phyloP scores from a whole-genome alignment of 2,113 vertebrate species.

The Merops nubicus region DNA sequence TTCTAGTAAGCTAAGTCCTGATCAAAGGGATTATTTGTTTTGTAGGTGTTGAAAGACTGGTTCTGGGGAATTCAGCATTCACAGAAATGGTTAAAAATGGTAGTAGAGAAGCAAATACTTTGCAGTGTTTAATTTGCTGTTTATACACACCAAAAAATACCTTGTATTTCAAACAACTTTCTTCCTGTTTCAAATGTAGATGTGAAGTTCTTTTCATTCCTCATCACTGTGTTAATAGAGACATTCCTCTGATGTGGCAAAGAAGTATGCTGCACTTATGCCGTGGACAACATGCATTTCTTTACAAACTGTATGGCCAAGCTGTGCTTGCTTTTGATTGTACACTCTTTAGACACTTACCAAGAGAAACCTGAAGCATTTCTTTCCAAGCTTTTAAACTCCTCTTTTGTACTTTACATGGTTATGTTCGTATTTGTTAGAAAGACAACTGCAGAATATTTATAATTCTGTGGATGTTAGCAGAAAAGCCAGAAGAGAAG shows the following conservation, averaged over 20 bases:
- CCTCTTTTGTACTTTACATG: not conserved
- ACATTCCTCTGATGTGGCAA: not conserved
- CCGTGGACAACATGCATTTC: not conserved
- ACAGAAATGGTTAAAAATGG: not conserved
- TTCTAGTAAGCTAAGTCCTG: not conserved
- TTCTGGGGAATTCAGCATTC: not conserved
- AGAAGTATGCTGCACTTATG: not conserved
- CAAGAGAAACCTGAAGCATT: not conserved
- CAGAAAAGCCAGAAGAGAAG: not conserved
- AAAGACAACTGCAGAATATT: not conserved
- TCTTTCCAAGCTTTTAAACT: not conserved
- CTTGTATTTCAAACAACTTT: not conserved
- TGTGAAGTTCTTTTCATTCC: conserved; percentile 28
- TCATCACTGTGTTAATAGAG: not conserved
- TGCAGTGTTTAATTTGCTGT: not conserved
- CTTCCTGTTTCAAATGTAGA: conserved; percentile 1
- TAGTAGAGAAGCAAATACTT: not conserved
- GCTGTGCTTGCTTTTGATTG: not conserved
- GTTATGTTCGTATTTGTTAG: not conserved
- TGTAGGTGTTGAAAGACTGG: not conserved
- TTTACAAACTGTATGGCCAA: not conserved
- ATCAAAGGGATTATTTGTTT: not conserved
- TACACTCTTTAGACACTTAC: not conserved
- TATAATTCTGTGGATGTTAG: not conserved
- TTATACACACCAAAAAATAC: not conserved